These are phyloP conservation scores for Siphamia tubifer DNA, from an alignment of 2,113 vertebrate genomes.

Conservation along the genomic window DNA sequence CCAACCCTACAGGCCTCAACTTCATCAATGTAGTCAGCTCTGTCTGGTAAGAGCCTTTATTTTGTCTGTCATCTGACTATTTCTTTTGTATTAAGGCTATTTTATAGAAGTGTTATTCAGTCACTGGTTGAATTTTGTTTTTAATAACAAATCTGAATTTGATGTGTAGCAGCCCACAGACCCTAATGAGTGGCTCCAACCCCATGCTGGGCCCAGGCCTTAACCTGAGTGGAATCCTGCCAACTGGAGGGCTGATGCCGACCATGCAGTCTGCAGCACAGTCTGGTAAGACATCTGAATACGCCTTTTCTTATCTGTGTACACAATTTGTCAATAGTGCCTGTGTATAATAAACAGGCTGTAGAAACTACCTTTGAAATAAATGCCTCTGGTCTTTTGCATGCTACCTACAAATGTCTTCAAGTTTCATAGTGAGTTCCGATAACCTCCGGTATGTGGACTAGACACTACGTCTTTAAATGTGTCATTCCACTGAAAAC, in stretches of 20 bases:
- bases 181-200: constrained; percentile 92
- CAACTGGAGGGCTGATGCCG: constrained; percentile 90
- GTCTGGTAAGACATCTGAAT: constrained; percentile 82
- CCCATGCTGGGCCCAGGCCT: constrained; percentile 91
- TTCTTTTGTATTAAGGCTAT: neutral
- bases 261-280: constrained; percentile 89
- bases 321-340: neutral
- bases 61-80: no score
- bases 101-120: no score
- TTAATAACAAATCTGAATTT: neutral
- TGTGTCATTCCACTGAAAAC: no score
- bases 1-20: constrained; percentile 91
- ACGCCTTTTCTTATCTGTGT: neutral
- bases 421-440: neutral
- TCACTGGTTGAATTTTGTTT: no score
- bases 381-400: neutral
- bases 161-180: constrained; percentile 88
- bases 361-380: neutral
- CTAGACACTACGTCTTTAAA: no score
- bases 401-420: neutral
- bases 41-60: constrained; percentile 86
- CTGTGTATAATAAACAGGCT: neutral
- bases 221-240: constrained; percentile 92
- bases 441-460: neutral
- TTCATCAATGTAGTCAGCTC: constrained; percentile 97